These are phyloP conservation scores for Drosophila cyrtoloma DNA, from an alignment of 2,888 invertebrate species.

Conservation along the genomic window DNA sequence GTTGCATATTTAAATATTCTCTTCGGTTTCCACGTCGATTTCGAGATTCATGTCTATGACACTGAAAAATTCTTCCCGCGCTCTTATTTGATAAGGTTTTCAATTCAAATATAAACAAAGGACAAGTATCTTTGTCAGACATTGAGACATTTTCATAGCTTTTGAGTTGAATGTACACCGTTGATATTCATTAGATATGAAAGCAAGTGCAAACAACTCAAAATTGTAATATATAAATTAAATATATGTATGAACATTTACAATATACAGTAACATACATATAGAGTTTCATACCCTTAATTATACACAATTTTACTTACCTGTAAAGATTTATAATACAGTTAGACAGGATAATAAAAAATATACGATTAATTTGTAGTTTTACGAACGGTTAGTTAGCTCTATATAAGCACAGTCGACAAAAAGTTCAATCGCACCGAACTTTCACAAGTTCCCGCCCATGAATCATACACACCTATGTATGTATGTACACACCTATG, in stretches of 20 bases:
- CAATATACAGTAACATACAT: background rate
- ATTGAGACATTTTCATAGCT: background rate
- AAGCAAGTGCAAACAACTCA: background rate
- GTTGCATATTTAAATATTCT: background rate
- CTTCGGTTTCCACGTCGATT: background rate
- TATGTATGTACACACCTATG: too few relatives aligned
- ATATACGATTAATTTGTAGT: background rate
- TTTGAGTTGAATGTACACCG: background rate
- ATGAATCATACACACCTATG: background rate
- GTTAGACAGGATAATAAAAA: background rate
- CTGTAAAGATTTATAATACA: background rate
- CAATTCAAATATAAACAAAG: background rate
- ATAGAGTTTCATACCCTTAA: background rate
- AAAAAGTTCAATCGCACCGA: background rate
- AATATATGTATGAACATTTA: background rate
- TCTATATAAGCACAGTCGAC: background rate
- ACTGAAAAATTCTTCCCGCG: background rate
- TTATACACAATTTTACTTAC: background rate
- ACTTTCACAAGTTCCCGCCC: background rate
- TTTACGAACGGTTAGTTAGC: background rate
- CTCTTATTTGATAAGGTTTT: background rate
- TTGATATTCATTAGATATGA: background rate
- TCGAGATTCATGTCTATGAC: background rate
- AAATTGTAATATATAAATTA: background rate
- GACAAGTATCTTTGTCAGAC: background rate